Evolutionary conservation across 2,888 invertebrate species (phyloP).

Genomic region (Agrochola lychnidis): DNA sequence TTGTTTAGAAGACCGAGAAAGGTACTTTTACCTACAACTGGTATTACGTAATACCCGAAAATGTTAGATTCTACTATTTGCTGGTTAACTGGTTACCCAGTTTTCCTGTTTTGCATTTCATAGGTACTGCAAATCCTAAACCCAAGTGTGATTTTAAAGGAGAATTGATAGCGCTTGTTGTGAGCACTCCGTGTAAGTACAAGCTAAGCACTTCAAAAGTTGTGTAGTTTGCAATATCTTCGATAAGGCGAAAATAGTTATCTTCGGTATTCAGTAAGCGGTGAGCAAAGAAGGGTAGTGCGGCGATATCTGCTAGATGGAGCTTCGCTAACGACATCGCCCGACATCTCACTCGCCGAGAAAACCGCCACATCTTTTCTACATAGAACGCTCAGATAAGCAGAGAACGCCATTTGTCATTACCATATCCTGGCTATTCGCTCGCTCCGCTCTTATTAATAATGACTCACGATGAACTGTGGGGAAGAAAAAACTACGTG

Average conservation of each 20-base stretch:
- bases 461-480: slow-evolving; percentile 49
- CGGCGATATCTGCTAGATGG: slow-evolving; percentile 78
- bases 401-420: slow-evolving; percentile 82
- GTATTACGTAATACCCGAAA: slow-evolving; percentile 55
- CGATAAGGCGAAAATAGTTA: slow-evolving; percentile 77
- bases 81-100: not conserved
- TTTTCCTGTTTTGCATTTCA: slow-evolving; percentile 5
- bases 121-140: not conserved
- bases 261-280: slow-evolving; percentile 72
- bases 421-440: slow-evolving; percentile 77
- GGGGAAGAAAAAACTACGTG: slow-evolving; percentile 58
- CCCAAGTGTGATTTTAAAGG: slow-evolving; percentile 14
- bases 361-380: slow-evolving; percentile 81
- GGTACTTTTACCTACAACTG: slow-evolving; percentile 74
- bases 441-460: slow-evolving; percentile 58
- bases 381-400: slow-evolving; percentile 78
- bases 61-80: not conserved
- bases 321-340: slow-evolving; percentile 77
- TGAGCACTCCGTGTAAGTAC: slow-evolving; percentile 53
- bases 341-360: slow-evolving; percentile 78
- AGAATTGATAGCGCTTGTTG: slow-evolving; percentile 36
- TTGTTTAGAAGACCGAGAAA: slow-evolving; percentile 79
- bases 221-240: slow-evolving; percentile 70
- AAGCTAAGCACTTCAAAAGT: slow-evolving; percentile 64
- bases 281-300: slow-evolving; percentile 70